phyloP scores from a whole-genome alignment of 2,797 vertebrate genomes.

The Harpia harpyja region DNA sequence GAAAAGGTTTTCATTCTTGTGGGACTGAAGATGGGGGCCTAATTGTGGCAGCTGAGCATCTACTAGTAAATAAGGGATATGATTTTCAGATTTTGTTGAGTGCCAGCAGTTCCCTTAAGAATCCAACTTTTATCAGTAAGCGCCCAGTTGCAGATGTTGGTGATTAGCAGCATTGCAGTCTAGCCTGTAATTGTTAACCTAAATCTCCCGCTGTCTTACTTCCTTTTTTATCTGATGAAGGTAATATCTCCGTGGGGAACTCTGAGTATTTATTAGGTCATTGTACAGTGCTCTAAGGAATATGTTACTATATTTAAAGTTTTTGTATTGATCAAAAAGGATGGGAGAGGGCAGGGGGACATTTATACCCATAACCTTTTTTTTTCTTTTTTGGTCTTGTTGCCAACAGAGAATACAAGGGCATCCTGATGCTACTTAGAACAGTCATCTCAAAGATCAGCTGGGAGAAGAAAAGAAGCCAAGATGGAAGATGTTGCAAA shows the following conservation, averaged over 20 bases:
- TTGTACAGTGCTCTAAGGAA: not conserved
- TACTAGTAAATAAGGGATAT: not conserved
- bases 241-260: not conserved
- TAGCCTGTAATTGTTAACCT: not conserved
- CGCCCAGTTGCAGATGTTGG: not conserved
- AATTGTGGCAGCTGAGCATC: not conserved
- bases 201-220: not conserved
- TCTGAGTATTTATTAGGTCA: not conserved
- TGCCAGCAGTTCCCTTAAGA: not conserved
- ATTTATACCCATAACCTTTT: not conserved
- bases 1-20: not conserved
- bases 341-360: not conserved
- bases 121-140: not conserved
- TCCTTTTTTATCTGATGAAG: not conserved
- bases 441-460: not conserved
- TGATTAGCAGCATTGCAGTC: not conserved
- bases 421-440: conserved; percentile 72
- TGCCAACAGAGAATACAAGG: conserved; percentile 68
- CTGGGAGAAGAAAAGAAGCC: conserved; percentile 30
- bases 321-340: not conserved
- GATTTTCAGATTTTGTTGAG: not conserved
- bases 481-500: conserved; percentile 55
- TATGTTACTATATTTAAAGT: not conserved
- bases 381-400: conserved; percentile 6
- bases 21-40: not conserved